Evolutionary conservation across 2,888 invertebrate genomes (phyloP).

Genomic region (Drosophila mayaguana): DNA sequence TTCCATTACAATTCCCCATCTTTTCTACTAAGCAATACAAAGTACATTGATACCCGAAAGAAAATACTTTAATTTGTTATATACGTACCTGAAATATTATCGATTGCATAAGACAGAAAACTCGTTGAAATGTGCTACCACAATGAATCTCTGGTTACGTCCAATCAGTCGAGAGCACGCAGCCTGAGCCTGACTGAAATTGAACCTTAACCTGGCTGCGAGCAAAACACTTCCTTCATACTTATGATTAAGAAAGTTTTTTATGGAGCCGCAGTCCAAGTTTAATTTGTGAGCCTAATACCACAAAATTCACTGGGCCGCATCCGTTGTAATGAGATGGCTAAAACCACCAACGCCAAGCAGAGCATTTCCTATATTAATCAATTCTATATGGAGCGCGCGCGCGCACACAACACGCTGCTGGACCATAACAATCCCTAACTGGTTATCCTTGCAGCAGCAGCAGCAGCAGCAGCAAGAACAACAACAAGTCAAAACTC

Average conservation of each 20-base stretch:
- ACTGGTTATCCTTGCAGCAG: constrained; percentile 72
- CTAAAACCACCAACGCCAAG: constrained; percentile 42
- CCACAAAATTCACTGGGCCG: constrained; percentile 61
- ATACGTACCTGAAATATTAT: not conserved
- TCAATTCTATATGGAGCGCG: constrained; percentile 79
- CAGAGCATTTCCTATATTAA: constrained; percentile 67
- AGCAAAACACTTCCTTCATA: constrained; percentile 39
- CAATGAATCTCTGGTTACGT: constrained; percentile 34
- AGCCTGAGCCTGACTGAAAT: constrained; percentile 18
- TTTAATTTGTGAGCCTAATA: constrained; percentile 57
- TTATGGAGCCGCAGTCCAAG: constrained; percentile 47
- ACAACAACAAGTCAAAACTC: constrained; percentile 73
- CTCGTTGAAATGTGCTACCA: constrained; percentile 1
- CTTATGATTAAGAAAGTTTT: constrained; percentile 71
- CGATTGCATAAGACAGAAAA: not conserved
- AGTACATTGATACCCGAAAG: not conserved
- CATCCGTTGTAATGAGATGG: constrained; percentile 59
- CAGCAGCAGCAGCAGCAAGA: constrained; percentile 20
- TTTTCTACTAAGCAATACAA: not conserved
- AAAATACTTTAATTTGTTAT: not conserved
- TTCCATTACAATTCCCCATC: too few relatives aligned
- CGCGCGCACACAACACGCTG: constrained; percentile 15
- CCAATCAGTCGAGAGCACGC: constrained; percentile 17
- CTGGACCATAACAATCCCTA: constrained; percentile 62
- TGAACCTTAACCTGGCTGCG: constrained; percentile 57